Evolutionary conservation across 1,140 invertebrate species (phyloP), one percentile per base, ranked within the genome.

Genomic region (Steinernema khuongi): DNA sequence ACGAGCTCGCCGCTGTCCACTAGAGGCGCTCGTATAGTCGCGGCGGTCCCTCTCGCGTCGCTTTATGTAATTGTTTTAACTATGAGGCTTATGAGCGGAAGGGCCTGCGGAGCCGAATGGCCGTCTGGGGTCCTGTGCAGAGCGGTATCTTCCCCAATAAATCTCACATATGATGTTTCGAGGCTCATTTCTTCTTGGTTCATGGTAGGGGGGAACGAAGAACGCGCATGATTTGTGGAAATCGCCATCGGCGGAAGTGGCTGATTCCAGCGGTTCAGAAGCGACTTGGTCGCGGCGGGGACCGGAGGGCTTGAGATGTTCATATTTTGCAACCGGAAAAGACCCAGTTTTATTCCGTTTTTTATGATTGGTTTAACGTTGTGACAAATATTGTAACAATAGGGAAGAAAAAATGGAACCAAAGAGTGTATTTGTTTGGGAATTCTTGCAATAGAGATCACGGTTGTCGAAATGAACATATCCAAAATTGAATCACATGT

Each of bases 61-160:
- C 26, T n/a, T n/a, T n/a, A n/a, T n/a, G n/a, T 60, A 60, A 60
- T 60, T 60, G 22, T 60, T 60, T 60, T 60, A n/a, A 26, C 26
- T 11, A 22, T n/a, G 22, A 11, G 36, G 7, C n/a, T 41, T 11
- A 11, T 41, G 36, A n/a, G 7, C 36, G 36, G 36, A n/a, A 7
- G 50, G 14, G 7, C 19, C 50, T 22, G 50, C 14, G 50, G 50
- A 11, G 19, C 4, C 50, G 14, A 60, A 60, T 60, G 50, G 50
- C 26, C 50, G 50, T 60, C 50, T 60, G 4, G 50, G 50, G 50
- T 22, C 36, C n/a, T 41, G 7, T 41, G n/a, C n/a, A n/a, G 7
- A 41, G 36, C n/a, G 36, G 50, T 26, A 60, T 60, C 50, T n/a
- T 60, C 26, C 26, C 50, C 26, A 60, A 60, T 60, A 60, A 60